Evolutionary conservation across 1,140 invertebrate genomes (phyloP).

Genomic region (Polypedilum vanderplanki): DNA sequence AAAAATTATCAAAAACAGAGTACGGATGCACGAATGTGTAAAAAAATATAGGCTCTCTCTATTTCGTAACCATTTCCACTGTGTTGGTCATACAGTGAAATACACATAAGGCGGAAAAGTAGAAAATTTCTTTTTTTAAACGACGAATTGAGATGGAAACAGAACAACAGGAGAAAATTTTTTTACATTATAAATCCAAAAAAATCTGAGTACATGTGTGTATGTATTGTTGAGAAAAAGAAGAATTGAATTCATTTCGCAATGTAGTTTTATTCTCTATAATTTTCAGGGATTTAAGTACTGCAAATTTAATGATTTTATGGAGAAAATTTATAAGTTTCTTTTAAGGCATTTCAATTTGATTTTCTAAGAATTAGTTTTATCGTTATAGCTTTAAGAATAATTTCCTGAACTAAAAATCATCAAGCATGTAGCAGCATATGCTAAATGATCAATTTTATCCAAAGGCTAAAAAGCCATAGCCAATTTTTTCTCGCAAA

Average conservation of each 20-base stretch:
- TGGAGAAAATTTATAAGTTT: no score
- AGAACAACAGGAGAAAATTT: neutral
- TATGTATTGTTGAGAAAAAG: neutral
- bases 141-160: constrained; percentile 11
- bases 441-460: no score
- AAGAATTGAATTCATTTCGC: neutral
- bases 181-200: constrained; percentile 19
- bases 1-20: constrained; percentile 14
- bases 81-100: neutral
- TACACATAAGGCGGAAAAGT: neutral
- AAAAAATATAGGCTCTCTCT: constrained; percentile 1
- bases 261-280: neutral
- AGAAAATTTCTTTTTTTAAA: neutral
- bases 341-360: no score
- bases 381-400: no score
- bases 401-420: no score
- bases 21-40: constrained; percentile 10
- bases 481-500: neutral
- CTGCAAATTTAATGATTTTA: neutral
- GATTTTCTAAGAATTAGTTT: no score
- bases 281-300: neutral
- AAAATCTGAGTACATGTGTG: neutral
- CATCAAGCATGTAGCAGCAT: no score
- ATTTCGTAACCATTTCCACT: constrained; percentile 17
- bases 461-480: no score